Base-by-base conservation (phyloP, 2,888 invertebrate species). In the Troides oblongomaculatus region DNA sequence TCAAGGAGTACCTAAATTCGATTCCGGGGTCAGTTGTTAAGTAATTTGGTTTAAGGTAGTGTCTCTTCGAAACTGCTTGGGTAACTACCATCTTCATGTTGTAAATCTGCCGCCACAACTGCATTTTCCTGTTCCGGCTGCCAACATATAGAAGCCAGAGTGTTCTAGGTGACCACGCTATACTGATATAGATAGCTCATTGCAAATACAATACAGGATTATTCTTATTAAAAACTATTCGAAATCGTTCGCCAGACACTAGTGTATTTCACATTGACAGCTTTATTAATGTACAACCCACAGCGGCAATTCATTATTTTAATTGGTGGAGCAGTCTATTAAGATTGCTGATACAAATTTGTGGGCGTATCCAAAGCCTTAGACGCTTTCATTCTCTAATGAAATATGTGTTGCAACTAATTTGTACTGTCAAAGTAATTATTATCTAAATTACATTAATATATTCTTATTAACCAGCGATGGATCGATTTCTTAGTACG, bases 261-360 rank as follows among this genome's bases (percentile, higher is more conserved):
- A 6, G 53, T 50, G 53, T 58, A 63, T 62, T 57, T 68, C 66
- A 75, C 78, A 79, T 74, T 76, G 81, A 84, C 83, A 81, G 75
- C 73, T 74, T 72, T 76, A 79, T 78, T 77, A 80, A 82, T 77
- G 73, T 74, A 69, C 69, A 62, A 72, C 71, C 71, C 60, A 74
- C 72, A 75, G 73, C 79, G 75, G 79, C 80, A 78, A 76, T 78
- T 81, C 80, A 81, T 83, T 83, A 79, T 76, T 79, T 76, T 83
- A 83, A 86, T 86, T 83, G 80, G 79, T 76, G 74, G 72, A 75
- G 73, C 73, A 74, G 73, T 78, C 76, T 81, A 80, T 80, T 82
- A 78, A 81, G 82, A 84, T 84, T 70, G 63, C 43, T 74, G 84
- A 85, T 84, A 84, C 66, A 63, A 56, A 66, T 65, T 58, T 39